phyloP scores from a whole-genome alignment of 2,888 invertebrate species.

The Masnerella sp. region DNA sequence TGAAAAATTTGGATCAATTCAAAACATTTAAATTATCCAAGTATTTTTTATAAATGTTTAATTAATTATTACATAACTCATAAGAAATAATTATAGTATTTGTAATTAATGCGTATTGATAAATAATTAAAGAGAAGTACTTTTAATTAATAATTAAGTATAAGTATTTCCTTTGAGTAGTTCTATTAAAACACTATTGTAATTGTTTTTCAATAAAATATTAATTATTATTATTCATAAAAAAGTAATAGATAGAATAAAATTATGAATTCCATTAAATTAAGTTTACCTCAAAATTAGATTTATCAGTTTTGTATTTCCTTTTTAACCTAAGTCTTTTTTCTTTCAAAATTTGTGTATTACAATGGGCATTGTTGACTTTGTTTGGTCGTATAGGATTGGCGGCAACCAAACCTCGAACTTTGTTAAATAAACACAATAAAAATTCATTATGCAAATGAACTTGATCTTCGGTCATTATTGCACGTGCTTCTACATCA shows the following conservation, averaged over 20 bases:
- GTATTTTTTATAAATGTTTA: no score
- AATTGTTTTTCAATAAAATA: no score
- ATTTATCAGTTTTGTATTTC: conserved; percentile 76
- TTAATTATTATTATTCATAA: background rate
- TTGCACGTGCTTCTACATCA: conserved; percentile 86
- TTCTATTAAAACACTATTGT: no score
- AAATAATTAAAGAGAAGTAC: no score
- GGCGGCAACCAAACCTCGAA: conserved; percentile 78
- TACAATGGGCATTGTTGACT: conserved; percentile 66
- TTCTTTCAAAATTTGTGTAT: conserved; percentile 69
- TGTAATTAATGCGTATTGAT: no score
- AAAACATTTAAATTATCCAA: no score
- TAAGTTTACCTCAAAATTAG: conserved; percentile 77
- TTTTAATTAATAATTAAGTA: no score
- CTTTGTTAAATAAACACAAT: conserved; percentile 87
- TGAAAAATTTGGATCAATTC: background rate
- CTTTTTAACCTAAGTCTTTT: conserved; percentile 75
- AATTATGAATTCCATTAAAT: no score
- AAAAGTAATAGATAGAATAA: background rate
- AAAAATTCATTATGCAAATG: conserved; percentile 92
- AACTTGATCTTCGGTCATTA: conserved; percentile 86
- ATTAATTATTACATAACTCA: no score
- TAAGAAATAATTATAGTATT: no score
- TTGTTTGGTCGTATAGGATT: conserved; percentile 76
- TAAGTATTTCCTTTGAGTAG: no score